Evolutionary conservation across 2,888 invertebrate genomes (phyloP).

Genomic region (Subacronicta megacephala): DNA sequence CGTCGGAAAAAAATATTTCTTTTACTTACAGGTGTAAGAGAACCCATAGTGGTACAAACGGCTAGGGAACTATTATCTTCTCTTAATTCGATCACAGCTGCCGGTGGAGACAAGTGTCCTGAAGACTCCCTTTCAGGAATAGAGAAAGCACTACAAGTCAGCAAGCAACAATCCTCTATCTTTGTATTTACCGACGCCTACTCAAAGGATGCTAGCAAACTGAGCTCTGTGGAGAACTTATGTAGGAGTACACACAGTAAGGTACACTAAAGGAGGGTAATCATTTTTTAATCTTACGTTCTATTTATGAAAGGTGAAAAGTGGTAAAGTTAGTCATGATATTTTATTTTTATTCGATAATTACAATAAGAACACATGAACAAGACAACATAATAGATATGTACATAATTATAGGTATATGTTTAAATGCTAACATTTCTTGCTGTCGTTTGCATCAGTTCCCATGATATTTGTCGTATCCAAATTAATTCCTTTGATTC

Average conservation of each 20-base stretch:
- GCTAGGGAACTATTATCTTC: slow-evolving; percentile 43
- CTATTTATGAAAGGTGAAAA: too few relatives aligned
- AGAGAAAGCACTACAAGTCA: slow-evolving; percentile 66
- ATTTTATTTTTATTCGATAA: too few relatives aligned
- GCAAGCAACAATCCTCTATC: slow-evolving; percentile 65
- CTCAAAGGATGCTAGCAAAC: slow-evolving; percentile 61
- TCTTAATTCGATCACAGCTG: slow-evolving; percentile 50
- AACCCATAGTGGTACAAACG: slow-evolving; percentile 39
- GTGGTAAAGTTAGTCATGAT: too few relatives aligned
- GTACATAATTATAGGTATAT: too few relatives aligned
- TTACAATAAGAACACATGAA: too few relatives aligned
- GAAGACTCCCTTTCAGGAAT: slow-evolving; percentile 75
- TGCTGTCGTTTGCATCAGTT: too few relatives aligned
- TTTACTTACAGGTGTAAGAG: slow-evolving; percentile 56
- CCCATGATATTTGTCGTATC: too few relatives aligned
- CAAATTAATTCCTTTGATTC: too few relatives aligned
- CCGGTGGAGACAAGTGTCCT: slow-evolving; percentile 68
- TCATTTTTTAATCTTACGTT: too few relatives aligned
- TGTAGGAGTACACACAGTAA: slow-evolving; percentile 62
- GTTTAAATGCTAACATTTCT: too few relatives aligned
- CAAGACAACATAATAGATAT: too few relatives aligned
- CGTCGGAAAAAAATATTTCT: not conserved
- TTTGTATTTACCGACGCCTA: slow-evolving; percentile 78
- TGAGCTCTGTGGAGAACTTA: slow-evolving; percentile 51
- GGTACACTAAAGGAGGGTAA: slow-evolving; percentile 49